Base-by-base conservation (phyloP, 2,888 invertebrate species). In the Fragum sueziense region DNA sequence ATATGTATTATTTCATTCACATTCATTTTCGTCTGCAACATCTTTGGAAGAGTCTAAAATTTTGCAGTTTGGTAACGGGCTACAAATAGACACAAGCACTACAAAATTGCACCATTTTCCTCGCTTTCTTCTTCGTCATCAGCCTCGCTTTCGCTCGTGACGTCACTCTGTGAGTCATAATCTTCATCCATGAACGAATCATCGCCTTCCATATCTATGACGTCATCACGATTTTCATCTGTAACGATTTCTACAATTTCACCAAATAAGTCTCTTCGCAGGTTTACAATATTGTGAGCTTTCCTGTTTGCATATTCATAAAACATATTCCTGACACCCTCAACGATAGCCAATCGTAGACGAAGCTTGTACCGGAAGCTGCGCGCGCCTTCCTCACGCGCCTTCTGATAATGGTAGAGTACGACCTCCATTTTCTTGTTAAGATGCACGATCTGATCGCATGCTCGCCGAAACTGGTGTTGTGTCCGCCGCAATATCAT, bases 341-440 rank as follows among this genome's bases (percentile, higher is more conserved):
- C 84, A 0, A 84, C 79, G 17, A 84, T 61, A n/a, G 84, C 84
- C 31, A 84, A 57, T 27, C 84, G 81, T 22, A 84, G 75, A 27
- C 84, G 81, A 20, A 84, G 73, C 51, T 81, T 81, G 62, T 84
- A 84, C 61, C 84, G 81, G 79, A 84, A 84, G 73, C 74, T 70
- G n/a, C 84, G 73, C 51, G 75, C 79, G 22, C 62, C 54, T 17
- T 52, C 14, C 11, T 47, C 69, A 27, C 79, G 68, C 2, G 84
- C 84, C 52, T 37, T 41, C 57, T 81, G 70, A 52, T 84, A 84
- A n/a, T 81, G 70, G 47, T 70, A 59, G 14, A 79, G 74, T 22
- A 84, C 81, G 22, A 31, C 33, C 22, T 81, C 81, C 81, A 84
- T 81, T 34, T 68, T 57, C 41, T 70, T 61, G 68, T 84, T 84